Evolutionary conservation across 2,113 vertebrate species (phyloP), one percentile per base, ranked within the genome.

Genomic region (Ciconia stormi): DNA sequence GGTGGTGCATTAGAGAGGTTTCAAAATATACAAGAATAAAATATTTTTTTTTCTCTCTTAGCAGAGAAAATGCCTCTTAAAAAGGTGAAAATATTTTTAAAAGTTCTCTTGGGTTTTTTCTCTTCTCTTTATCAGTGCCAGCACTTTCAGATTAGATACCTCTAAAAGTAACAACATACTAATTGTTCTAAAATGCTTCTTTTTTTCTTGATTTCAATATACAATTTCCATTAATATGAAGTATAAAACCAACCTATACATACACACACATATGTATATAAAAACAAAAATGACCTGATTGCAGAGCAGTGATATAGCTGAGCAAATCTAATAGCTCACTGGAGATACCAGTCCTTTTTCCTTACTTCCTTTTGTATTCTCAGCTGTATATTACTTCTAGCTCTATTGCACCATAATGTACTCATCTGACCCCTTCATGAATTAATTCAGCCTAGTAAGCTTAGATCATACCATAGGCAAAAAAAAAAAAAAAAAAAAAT

Each of bases 201-300:
- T 72, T 63, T 34, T 13, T 6, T 11, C 18, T 44, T 55, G 4
- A 30, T 77, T 42, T 76, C 14, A 59, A 42, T 23, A 18, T 47
- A 27, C 0, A 22, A 15, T 84, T 66, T 50, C 20, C 10, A n/a
- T 47, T 67, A 58, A 56, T 71, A 46, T 36, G 6, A 74, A 55
- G 18, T 18, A 21, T 27, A 80, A 76, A 84, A 44, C 8, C 23
- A 70, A 70, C 14, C 2, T 30, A 13, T 21, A 47, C 3, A 13
- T 20, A 16, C 10, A 25, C 22, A 42, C 4, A 23, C 6, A 10
- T 4, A 59, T 4, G 18, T 15, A 38, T 10, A 36, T 26, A 29
- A 26, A 26, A 8, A 55, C 3, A 3, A 53, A 90, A 82, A 26
- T 26, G 0, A 40, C 8, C 7, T 0, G 0, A 4, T 27, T 89